Evolutionary conservation across 1,140 invertebrate species (phyloP).

Genomic region (Drosophila biarmipes): DNA sequence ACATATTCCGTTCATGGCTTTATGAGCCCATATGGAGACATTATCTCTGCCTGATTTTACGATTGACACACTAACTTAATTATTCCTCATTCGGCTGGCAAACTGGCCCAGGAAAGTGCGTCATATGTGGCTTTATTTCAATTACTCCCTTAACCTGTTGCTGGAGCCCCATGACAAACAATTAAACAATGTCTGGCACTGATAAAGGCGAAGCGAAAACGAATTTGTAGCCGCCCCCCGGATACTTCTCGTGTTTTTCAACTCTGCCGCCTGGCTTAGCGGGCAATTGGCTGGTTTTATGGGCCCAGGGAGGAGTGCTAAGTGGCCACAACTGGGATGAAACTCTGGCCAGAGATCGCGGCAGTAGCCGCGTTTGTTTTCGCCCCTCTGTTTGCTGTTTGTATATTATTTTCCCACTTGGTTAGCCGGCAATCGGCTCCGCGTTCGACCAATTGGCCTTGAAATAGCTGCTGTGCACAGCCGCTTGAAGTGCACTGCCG

Average conservation of each 20-base stretch:
- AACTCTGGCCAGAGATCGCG: conserved; percentile 9
- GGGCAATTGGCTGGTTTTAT: conserved; percentile 31
- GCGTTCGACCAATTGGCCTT: conserved; percentile 28
- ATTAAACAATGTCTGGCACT: conserved; percentile 59
- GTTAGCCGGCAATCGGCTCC: conserved; percentile 23
- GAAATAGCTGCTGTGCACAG: conserved; percentile 32
- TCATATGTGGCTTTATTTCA: conserved; percentile 18
- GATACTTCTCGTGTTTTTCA: conserved; percentile 42
- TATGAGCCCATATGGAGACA: neutral
- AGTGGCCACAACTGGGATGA: conserved; percentile 33
- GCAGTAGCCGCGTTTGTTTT: conserved; percentile 29
- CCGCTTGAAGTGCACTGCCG: conserved; percentile 33
- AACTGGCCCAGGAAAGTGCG: conserved; percentile 36
- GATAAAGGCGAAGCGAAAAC: conserved; percentile 38
- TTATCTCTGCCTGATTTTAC: conserved; percentile 11
- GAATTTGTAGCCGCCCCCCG: conserved; percentile 33
- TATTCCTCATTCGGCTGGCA: conserved; percentile 29
- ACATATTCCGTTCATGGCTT: neutral
- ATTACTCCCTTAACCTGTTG: conserved; percentile 23
- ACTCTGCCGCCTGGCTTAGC: conserved; percentile 37
- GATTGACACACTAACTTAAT: conserved; percentile 65
- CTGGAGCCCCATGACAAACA: conserved; percentile 54
- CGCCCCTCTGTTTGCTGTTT: conserved; percentile 19
- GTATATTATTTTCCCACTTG: conserved; percentile 37
- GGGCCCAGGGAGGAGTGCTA: conserved; percentile 29